Evolutionary conservation across 2,113 vertebrate species (phyloP), one percentile per base, ranked within the genome.

Genomic region (Xerus inauris): DNA sequence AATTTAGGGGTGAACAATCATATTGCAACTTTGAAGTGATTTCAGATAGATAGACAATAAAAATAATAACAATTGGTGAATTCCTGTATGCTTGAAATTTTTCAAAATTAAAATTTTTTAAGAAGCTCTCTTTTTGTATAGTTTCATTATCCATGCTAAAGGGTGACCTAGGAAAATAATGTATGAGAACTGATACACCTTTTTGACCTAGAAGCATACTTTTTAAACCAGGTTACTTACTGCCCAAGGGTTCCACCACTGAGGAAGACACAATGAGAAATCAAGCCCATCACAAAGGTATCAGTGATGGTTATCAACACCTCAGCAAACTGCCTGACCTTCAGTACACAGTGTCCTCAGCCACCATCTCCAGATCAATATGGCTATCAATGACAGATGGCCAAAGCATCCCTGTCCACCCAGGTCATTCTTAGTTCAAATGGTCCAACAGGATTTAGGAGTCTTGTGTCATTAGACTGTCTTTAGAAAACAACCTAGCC

Each of bases 301-400:
- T 98, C 97, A 97, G 84, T 72, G 97, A 98, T 97, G 89, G 87
- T 97, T 98, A 96, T 98, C 97, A 98, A 94, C 94, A 95, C 97
- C 96, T 98, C 94, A 88, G 93, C 95, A 98, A 97, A 97, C 94
- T 97, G 88, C 97, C 88, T 28, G 96, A 91, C 96, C 92, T 98
- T 98, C 98, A 94, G 97, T 96, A 98, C 96, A 97, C 97, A 95
- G 97, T 97, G 97, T 97, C 97, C 95, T 98, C 94, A 98, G 97
- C 98, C 97, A 98, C 98, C 97, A 98, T 97, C 98, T 98, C 97
- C 98, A 96, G 98, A 98, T 98, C 98, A 98, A 98, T 98, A 97
- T 45, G 94, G 95, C 93, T 97, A 97, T 98, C 98, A 98, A 79
- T 98, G 98, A 96, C 97, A 97, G 96, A 97, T 97, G 95, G 81